These are phyloP conservation scores for human DNA, from an alignment of 2,113 vertebrate genomes.

Conservation along the genomic window GRCh38 chr3:186701001-186701500, in stretches of 20 bases:
- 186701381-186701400: no score
- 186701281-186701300: not conserved
- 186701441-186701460: no score
- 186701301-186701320: not conserved
- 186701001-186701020: not conserved
- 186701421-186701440: no score
- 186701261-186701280: not conserved
- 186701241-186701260: slow-evolving; percentile 16
- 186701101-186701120: not conserved
- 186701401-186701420: no score
- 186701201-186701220: not conserved
- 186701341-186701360: not conserved
- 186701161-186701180: not conserved
- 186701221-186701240: not conserved
- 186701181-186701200: not conserved
- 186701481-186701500: not conserved
- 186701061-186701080: not conserved
- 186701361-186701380: no score
- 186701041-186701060: not conserved
- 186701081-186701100: slow-evolving; percentile 8
- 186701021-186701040: not conserved
- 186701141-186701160: not conserved
- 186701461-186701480: not conserved
- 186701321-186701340: not conserved
- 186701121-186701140: not conserved